Conservation (phyloP, 2,797 vertebrate species). For the Microctenopoma stevenorrisi region DNA sequence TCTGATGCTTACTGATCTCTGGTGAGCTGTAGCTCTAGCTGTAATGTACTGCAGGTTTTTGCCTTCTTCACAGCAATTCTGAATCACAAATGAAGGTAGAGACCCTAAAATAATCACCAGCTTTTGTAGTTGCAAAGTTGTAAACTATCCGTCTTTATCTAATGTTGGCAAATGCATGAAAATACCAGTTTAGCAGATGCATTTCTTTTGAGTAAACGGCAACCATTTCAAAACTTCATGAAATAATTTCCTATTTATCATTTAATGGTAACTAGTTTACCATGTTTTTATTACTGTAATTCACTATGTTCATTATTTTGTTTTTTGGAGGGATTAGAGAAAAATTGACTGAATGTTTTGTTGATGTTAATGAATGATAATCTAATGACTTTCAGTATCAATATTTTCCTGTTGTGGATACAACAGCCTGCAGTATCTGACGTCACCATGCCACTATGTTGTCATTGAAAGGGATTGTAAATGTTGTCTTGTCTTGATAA, state of each 20-base stretch:
- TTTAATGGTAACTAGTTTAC: slow-evolving; percentile 47
- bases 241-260: slow-evolving; percentile 43
- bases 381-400: slow-evolving; percentile 65
- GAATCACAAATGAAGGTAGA: slow-evolving; percentile 41
- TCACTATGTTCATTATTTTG: slow-evolving; percentile 59
- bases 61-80: slow-evolving; percentile 36
- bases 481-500: slow-evolving; percentile 61
- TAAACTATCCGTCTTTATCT: slow-evolving; percentile 51
- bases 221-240: slow-evolving; percentile 41
- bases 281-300: slow-evolving; percentile 60
- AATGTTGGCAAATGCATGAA: slow-evolving; percentile 60
- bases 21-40: slow-evolving; percentile 38
- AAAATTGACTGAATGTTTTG: slow-evolving; percentile 77
- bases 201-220: slow-evolving; percentile 28
- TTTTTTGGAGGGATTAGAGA: slow-evolving; percentile 50
- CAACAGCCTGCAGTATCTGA: slow-evolving; percentile 47
- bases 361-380: slow-evolving; percentile 69
- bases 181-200: slow-evolving; percentile 26
- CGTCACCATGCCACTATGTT: slow-evolving; percentile 52
- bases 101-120: slow-evolving; percentile 25
- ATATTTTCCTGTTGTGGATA: slow-evolving; percentile 59
- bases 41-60: slow-evolving; percentile 42
- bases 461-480: slow-evolving; percentile 80
- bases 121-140: slow-evolving; percentile 54
- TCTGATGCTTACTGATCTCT: slow-evolving; percentile 41